phyloP scores from a whole-genome alignment of 2,797 vertebrate species.

The Glossophaga mutica region DNA sequence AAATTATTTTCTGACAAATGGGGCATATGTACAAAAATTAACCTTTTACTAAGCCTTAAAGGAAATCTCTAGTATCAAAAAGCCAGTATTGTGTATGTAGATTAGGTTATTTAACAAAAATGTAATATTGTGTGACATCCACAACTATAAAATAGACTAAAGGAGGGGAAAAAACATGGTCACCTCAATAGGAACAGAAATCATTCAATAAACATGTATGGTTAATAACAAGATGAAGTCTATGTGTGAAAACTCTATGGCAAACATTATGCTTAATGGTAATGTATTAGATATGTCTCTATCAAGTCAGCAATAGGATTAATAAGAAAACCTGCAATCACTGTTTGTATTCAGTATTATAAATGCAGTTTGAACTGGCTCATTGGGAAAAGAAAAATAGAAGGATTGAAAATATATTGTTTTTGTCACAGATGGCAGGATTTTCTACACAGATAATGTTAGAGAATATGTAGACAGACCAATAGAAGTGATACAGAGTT shows the following conservation, averaged over 20 bases:
- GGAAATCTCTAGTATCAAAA: background rate
- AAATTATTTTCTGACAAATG: background rate
- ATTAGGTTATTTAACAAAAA: background rate
- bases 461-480: background rate
- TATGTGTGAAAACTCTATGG: background rate
- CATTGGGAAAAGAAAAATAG: background rate
- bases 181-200: background rate
- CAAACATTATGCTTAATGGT: background rate
- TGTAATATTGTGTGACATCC: background rate
- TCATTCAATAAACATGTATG: background rate
- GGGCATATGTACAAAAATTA: background rate
- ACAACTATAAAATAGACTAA: background rate
- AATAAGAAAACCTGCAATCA: background rate
- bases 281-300: background rate
- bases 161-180: background rate
- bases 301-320: background rate
- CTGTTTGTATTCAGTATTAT: background rate
- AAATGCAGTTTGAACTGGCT: background rate
- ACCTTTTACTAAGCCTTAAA: background rate
- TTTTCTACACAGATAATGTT: background rate
- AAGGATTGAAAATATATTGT: background rate
- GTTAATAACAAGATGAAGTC: background rate
- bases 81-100: background rate
- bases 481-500: slow-evolving; percentile 9
- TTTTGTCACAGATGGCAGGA: background rate